phyloP scores from a whole-genome alignment of 2,888 invertebrate genomes.

The Drosophila acutilabella region DNA sequence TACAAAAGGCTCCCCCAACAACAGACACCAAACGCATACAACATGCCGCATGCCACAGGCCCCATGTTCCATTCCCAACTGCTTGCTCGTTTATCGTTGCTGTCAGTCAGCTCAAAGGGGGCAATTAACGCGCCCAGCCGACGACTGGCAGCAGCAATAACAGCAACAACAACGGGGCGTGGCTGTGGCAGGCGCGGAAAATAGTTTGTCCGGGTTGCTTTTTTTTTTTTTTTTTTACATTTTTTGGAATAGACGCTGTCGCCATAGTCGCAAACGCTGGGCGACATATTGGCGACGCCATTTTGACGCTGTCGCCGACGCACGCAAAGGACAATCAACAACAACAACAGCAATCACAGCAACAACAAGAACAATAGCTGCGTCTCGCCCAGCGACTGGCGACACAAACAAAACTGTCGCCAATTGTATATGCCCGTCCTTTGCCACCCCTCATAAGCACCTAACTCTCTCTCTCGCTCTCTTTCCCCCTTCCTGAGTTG shows the following conservation, averaged over 20 bases:
- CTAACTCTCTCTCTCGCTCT: not conserved
- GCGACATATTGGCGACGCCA: conserved; percentile 83
- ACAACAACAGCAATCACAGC: conserved; percentile 34
- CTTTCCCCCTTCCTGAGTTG: not conserved
- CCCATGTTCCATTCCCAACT: conserved; percentile 53
- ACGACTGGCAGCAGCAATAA: conserved; percentile 32
- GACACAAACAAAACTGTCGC: conserved; percentile 63
- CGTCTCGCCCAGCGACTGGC: conserved; percentile 44
- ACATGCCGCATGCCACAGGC: conserved; percentile 20
- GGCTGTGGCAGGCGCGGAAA: conserved; percentile 38
- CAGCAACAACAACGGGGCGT: conserved; percentile 27
- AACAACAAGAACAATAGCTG: conserved; percentile 15
- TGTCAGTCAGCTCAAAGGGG: conserved; percentile 79
- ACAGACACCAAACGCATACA: conserved; percentile 26
- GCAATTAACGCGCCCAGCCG: conserved; percentile 74
- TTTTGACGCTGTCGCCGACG: conserved; percentile 77
- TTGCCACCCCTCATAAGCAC: not conserved
- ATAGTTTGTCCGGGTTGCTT: conserved; percentile 38
- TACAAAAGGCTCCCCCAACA: conserved; percentile 32
- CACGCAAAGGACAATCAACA: conserved; percentile 69
- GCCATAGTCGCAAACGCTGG: conserved; percentile 64
- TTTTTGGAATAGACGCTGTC: conserved; percentile 51
- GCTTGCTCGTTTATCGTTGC: conserved; percentile 78
- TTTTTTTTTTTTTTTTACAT: not conserved
- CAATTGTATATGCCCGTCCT: conserved; percentile 22